phyloP scores from a whole-genome alignment of 37 sponge, comb jelly and placozoan species.

The Mnemiopsis leidyi region DNA sequence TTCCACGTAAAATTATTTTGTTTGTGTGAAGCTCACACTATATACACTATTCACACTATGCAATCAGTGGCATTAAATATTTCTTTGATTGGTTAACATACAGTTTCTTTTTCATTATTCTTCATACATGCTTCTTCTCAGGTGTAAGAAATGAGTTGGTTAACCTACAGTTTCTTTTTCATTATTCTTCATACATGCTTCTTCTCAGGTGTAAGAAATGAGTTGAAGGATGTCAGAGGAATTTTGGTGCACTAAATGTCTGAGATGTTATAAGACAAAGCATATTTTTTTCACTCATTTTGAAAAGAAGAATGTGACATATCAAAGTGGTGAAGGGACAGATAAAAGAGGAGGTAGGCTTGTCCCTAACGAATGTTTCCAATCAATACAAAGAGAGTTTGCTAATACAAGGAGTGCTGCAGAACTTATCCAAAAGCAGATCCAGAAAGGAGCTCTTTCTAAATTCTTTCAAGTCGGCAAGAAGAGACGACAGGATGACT shows the following conservation, averaged over 20 bases:
- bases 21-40: no score
- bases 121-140: no score
- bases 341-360: neutral
- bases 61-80: no score
- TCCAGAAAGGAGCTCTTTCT: neutral
- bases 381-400: neutral
- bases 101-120: no score
- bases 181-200: no score
- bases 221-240: no score
- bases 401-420: neutral
- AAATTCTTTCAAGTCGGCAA: neutral
- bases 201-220: no score
- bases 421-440: neutral
- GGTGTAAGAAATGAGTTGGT: no score
- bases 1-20: no score
- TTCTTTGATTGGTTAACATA: no score
- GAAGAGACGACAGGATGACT: neutral
- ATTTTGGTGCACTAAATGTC: neutral
- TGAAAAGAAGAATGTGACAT: neutral
- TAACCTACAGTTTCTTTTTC: no score
- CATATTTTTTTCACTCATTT: neutral
- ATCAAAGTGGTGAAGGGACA: neutral
- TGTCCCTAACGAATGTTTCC: neutral
- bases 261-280: neutral
- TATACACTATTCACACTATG: no score